phyloP scores from a whole-genome alignment of 2,113 vertebrate genomes.

The Orthochromis malagaraziensis region DNA sequence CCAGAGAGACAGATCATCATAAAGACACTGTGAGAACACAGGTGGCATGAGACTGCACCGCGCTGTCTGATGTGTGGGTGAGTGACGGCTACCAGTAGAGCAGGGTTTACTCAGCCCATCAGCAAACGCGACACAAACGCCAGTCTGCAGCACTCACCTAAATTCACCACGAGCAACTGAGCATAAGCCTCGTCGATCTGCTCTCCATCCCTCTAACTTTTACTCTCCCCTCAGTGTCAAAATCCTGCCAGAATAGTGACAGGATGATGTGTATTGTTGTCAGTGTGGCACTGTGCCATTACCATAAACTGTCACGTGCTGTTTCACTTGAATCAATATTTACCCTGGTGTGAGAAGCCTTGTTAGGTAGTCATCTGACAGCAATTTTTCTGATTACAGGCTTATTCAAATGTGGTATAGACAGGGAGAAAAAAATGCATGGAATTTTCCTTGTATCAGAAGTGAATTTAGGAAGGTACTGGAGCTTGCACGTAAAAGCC shows the following conservation, averaged over 20 bases:
- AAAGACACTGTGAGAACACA: constrained; percentile 22
- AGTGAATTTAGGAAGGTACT: neutral
- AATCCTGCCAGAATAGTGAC: neutral
- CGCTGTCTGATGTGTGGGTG: constrained; percentile 36
- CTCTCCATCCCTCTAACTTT: neutral
- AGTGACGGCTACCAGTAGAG: constrained; percentile 57
- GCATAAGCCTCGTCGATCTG: neutral
- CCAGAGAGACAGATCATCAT: constrained; percentile 8
- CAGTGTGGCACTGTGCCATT: neutral
- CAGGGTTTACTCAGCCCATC: constrained; percentile 42
- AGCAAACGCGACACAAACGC: constrained; percentile 36
- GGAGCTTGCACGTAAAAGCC: neutral
- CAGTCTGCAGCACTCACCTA: constrained; percentile 6
- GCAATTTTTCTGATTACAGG: constrained; percentile 20
- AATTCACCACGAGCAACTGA: neutral
- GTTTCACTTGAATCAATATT: constrained; percentile 15
- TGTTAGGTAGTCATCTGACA: constrained; percentile 29
- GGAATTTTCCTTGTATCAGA: neutral
- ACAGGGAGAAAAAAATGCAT: neutral
- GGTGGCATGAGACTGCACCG: constrained; percentile 39
- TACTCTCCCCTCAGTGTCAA: neutral
- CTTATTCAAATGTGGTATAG: constrained; percentile 17
- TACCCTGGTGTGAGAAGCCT: constrained; percentile 13
- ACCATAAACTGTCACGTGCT: constrained; percentile 17
- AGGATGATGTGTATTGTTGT: constrained; percentile 4